phyloP scores from a whole-genome alignment of 2,888 invertebrate species.

The Yponomeuta plumbellus region DNA sequence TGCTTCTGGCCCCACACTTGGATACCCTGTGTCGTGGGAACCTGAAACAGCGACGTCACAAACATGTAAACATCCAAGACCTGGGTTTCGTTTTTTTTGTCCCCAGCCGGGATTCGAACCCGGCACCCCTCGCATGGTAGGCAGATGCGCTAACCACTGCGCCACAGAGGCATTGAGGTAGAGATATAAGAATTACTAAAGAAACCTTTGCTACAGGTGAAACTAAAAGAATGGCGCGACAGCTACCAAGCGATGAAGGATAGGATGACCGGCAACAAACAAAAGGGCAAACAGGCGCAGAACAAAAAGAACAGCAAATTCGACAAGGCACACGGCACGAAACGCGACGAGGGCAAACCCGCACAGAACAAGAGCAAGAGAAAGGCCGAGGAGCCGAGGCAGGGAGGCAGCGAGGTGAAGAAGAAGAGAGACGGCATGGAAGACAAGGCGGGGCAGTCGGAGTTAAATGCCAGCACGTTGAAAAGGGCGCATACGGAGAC shows the following conservation, averaged over 20 bases:
- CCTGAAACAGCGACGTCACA: too few relatives aligned
- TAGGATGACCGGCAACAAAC: conserved; percentile 56
- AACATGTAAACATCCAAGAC: too few relatives aligned
- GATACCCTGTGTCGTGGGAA: too few relatives aligned
- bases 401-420: conserved; percentile 43
- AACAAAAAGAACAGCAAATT: conserved; percentile 53
- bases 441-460: conserved; percentile 35
- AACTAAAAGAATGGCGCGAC: conserved; percentile 60
- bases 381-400: conserved; percentile 36
- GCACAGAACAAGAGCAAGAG: conserved; percentile 42
- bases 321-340: conserved; percentile 43
- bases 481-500: conserved; percentile 50
- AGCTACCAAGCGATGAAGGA: conserved; percentile 63
- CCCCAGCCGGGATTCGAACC: too few relatives aligned
- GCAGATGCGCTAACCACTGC: too few relatives aligned
- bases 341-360: conserved; percentile 18
- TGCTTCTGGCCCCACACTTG: too few relatives aligned
- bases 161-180: too few relatives aligned
- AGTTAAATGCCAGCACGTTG: conserved; percentile 33
- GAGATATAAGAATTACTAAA: too few relatives aligned
- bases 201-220: conserved; percentile 35
- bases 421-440: conserved; percentile 53
- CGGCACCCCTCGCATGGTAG: too few relatives aligned
- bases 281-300: conserved; percentile 42
- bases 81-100: too few relatives aligned